Conservation (phyloP, 2,797 vertebrate species). For the Coilia nasus region DNA sequence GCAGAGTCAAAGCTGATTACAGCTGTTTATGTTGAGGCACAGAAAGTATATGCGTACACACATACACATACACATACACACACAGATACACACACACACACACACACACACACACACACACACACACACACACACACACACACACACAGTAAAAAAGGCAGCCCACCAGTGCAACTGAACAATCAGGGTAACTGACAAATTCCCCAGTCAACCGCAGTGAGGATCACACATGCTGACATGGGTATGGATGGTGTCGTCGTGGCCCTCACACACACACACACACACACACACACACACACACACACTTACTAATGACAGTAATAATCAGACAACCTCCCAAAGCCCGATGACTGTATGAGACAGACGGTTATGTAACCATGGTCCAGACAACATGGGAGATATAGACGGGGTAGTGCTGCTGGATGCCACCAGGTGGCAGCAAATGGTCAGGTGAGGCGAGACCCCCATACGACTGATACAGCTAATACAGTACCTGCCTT, state of each 20-base stretch:
- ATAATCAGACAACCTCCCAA: conserved; percentile 3
- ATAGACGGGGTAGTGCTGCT: conserved; percentile 24
- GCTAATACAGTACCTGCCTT: conserved; percentile 79
- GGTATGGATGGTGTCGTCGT: not conserved
- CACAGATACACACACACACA: not conserved
- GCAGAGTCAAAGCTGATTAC: not conserved
- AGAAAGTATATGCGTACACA: not conserved
- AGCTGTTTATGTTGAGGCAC: not conserved
- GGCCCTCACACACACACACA: not conserved
- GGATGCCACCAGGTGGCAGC: conserved; percentile 36
- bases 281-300: not conserved
- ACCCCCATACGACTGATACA: conserved; percentile 51
- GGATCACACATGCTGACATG: conserved; percentile 14
- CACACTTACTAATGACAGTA: not conserved
- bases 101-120: not conserved
- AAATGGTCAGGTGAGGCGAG: conserved; percentile 49
- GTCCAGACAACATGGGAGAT: conserved; percentile 3
- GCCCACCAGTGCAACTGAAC: not conserved
- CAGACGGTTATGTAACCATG: not conserved
- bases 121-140: not conserved
- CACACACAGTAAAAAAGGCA: too few species aligned
- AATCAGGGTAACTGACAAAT: not conserved
- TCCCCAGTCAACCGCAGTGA: conserved; percentile 19
- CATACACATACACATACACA: not conserved
- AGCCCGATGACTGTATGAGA: conserved; percentile 13